Evolutionary conservation across 2,113 vertebrate genomes (phyloP).

Genomic region (Sylvietta virens): DNA sequence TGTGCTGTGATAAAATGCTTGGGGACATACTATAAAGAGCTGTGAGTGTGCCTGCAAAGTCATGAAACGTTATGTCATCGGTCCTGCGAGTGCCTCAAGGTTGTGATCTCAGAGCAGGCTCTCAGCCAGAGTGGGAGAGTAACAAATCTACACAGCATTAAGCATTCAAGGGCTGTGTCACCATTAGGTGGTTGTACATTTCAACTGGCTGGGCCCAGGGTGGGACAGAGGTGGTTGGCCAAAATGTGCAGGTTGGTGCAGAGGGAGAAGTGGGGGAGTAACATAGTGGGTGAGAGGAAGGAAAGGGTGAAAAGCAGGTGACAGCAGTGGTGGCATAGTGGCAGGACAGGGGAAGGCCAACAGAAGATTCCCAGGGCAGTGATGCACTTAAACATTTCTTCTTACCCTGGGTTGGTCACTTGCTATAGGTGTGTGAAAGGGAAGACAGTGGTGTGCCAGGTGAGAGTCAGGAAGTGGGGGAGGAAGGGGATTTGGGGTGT

Average conservation of each 20-base stretch:
- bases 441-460: not conserved
- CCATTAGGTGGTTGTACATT: not conserved
- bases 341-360: not conserved
- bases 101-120: not conserved
- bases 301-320: not conserved
- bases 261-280: not conserved
- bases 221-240: not conserved
- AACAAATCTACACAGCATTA: not conserved
- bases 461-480: not conserved
- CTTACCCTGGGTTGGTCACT: not conserved
- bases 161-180: not conserved
- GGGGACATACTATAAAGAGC: not conserved
- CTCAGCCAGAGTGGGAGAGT: not conserved
- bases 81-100: rapidly evolving
- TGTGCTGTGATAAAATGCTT: not conserved
- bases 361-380: not conserved
- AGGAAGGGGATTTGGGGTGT: not conserved
- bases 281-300: not conserved
- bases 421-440: rapidly evolving
- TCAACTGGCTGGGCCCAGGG: not conserved
- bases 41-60: not conserved
- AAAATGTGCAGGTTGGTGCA: not conserved
- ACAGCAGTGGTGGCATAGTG: not conserved
- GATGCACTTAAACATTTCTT: not conserved
- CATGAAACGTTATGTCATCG: not conserved